Base-by-base conservation (phyloP, 2,888 invertebrate species). In the Orgyia antiqua region DNA sequence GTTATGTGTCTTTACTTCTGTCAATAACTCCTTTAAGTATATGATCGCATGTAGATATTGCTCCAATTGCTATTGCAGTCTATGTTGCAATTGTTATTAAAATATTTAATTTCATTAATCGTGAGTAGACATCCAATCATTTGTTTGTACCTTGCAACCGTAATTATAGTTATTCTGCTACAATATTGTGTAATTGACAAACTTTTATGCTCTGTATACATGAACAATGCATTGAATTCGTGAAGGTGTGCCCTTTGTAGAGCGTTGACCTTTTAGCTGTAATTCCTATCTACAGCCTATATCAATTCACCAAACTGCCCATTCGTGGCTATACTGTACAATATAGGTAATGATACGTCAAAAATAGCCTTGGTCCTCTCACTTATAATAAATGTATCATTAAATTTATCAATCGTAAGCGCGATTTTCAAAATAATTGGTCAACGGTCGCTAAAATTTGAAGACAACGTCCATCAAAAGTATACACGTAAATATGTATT, bases 351-450 rank as follows among this genome's bases (percentile, higher is more conserved):
- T 66, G 58, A 67, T 66, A 67, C 58, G 56, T 64, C 54, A 48
- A 60, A 53, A 48, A 27, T 29, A 19, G 33, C 78, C 79, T 77
- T 78, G 76, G 60, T 64, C 68, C 75, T 58, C 60, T 78, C 73
- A 68, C 74, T 73, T 46, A 59, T 52, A 57, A 57, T 60, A 66
- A 65, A 67, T 67, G 58, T 53, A 60, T 68, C 63, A 63, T 39
- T 58, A 71, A 68, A 59, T 65, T 59, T 69, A 67, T 58, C 59
- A 44, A 41, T 39, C 30, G 53, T 50, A 48, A 61, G 68, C 44
- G 60, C 49, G 39, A 38, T 45, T 54, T 52, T 42, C 13, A 38
- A 58, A n/a, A 50, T 51, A 51, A 41, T 37, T 49, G 37, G 45
- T 46, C 36, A 40, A 10, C 23, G 20, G n/a, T n/a, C n/a, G n/a